These are phyloP conservation scores for Linyphia triangularis DNA, from an alignment of 2,888 invertebrate genomes.

Conservation along the genomic window DNA sequence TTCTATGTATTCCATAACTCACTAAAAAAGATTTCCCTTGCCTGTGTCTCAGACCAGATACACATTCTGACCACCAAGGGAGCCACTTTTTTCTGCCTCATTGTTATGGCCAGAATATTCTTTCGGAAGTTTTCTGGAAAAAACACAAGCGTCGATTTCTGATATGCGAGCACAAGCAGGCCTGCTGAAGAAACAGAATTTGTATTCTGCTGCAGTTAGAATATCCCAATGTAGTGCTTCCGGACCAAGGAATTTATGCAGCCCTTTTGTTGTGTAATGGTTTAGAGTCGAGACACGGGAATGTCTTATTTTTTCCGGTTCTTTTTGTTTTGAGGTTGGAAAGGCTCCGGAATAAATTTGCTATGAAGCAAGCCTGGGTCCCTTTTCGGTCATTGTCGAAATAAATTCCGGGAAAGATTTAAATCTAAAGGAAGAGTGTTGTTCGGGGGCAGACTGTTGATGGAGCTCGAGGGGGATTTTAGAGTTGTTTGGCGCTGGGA, in stretches of 20 bases:
- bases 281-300: constrained; percentile 24
- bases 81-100: not conserved
- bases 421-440: constrained; percentile 33
- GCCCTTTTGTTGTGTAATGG: constrained; percentile 2
- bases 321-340: constrained; percentile 13
- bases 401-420: constrained; percentile 43
- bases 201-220: not conserved
- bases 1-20: too few species aligned
- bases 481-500: not conserved
- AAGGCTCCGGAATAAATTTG: constrained; percentile 40
- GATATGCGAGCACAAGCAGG: not conserved
- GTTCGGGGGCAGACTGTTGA: not conserved
- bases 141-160: not conserved
- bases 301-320: constrained; percentile 1
- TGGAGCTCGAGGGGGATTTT: constrained; percentile 2
- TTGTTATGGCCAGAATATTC: not conserved
- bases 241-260: not conserved
- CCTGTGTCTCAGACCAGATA: too few species aligned
- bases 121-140: not conserved
- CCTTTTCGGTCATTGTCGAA: constrained; percentile 8
- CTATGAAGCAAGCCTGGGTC: constrained; percentile 18
- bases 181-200: not conserved
- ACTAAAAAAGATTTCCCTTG: too few species aligned
- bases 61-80: too few species aligned
- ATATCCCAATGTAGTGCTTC: constrained; percentile 4